Evolutionary conservation across 2,113 vertebrate species (phyloP).

Genomic region (Gymnogyps californianus): DNA sequence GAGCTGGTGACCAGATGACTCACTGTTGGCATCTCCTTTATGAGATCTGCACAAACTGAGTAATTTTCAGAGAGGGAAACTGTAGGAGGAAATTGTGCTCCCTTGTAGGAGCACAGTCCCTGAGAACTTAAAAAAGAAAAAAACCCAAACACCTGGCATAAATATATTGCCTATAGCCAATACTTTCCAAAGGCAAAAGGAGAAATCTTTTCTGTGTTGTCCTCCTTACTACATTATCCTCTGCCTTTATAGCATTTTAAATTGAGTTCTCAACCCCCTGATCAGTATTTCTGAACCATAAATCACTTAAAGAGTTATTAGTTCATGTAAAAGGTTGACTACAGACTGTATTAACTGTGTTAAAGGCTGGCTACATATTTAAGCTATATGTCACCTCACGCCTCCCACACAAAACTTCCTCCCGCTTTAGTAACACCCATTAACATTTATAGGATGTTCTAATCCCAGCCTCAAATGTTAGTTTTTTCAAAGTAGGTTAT

Average conservation of each 20-base stretch:
- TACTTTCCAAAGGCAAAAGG: background rate
- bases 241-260: background rate
- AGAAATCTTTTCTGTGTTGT: background rate
- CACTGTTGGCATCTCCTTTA: constrained; percentile 18
- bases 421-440: constrained; percentile 13
- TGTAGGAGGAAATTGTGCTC: constrained; percentile 21
- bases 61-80: constrained; percentile 29
- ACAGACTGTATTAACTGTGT: background rate
- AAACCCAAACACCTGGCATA: background rate
- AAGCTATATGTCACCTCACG: background rate
- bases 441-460: constrained; percentile 50
- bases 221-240: background rate
- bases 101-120: background rate
- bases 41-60: constrained; percentile 8
- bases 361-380: constrained; percentile 32
- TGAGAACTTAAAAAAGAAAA: background rate
- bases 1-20: constrained; percentile 47
- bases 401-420: background rate
- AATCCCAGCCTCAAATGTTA: background rate
- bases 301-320: constrained; percentile 28
- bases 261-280: background rate
- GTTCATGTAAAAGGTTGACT: constrained; percentile 16
- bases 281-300: constrained; percentile 32
- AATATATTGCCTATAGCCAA: background rate
- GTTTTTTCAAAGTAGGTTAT: constrained; percentile 36